Conservation (phyloP, 2,113 vertebrate genomes). For the Nothoprocta perdicaria region DNA sequence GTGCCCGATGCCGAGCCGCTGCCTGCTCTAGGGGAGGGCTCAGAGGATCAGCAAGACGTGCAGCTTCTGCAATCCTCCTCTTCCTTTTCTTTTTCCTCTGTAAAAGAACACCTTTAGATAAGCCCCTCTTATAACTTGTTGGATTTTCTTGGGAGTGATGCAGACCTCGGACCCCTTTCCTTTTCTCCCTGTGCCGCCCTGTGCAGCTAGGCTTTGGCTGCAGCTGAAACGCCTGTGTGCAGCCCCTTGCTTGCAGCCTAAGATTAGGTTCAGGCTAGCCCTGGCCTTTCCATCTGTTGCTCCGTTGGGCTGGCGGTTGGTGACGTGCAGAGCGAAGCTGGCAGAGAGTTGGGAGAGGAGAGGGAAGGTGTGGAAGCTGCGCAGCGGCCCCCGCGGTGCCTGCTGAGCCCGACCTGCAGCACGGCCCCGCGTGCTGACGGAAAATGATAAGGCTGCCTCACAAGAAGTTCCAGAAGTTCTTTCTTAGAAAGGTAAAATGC, state of each 20-base stretch:
- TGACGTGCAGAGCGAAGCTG: constrained; percentile 63
- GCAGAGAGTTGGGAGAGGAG: constrained; percentile 31
- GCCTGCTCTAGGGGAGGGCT: background rate
- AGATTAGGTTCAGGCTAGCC: constrained; percentile 53
- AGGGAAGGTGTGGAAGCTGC: constrained; percentile 56
- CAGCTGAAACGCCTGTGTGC: background rate
- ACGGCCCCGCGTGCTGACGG: background rate
- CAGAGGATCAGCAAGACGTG: background rate
- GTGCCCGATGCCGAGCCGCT: background rate
- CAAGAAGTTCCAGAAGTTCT: constrained; percentile 67
- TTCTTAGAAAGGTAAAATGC: constrained; percentile 74
- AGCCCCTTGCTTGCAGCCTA: constrained; percentile 25
- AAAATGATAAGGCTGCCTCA: constrained; percentile 70
- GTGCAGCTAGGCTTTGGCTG: background rate
- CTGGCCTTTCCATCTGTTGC: constrained; percentile 49
- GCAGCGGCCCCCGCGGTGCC: constrained; percentile 33
- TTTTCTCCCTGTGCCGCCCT: background rate
- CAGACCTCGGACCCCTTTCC: background rate
- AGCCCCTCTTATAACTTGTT: background rate
- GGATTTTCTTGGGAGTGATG: background rate
- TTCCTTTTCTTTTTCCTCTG: background rate
- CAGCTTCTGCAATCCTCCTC: background rate
- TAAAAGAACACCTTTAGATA: background rate
- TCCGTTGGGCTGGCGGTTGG: constrained; percentile 6
- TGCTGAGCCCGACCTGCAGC: background rate